Evolutionary conservation across 2,113 vertebrate species (phyloP).

Genomic region (Toxotes chatareus): DNA sequence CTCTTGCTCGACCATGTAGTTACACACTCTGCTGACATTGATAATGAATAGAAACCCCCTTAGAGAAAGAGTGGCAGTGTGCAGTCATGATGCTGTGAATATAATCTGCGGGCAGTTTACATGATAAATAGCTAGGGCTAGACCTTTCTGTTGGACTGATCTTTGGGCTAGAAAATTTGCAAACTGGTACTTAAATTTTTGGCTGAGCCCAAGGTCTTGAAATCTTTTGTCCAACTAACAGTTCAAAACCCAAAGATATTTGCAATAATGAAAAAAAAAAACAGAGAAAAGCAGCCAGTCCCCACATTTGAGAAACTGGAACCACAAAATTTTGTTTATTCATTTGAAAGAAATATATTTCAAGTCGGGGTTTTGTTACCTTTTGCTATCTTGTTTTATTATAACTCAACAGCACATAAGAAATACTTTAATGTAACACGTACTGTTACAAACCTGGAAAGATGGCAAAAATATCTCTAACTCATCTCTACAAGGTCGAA

Average conservation of each 20-base stretch:
- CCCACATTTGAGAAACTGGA: no score
- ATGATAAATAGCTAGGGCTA: not conserved
- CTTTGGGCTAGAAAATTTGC: not conserved
- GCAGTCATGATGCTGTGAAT: slow-evolving; percentile 16
- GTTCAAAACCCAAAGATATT: not conserved
- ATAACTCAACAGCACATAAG: not conserved
- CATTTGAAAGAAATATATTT: not conserved
- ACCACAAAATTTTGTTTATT: no score
- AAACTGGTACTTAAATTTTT: no score
- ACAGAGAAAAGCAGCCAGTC: not conserved
- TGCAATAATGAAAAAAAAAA: not conserved
- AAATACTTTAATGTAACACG: slow-evolving; percentile 13
- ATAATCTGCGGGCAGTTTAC: slow-evolving; percentile 6
- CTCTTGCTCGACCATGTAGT: slow-evolving; percentile 9
- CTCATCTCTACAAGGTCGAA: not conserved
- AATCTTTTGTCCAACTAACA: not conserved
- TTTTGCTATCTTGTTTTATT: not conserved
- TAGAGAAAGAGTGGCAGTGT: slow-evolving; percentile 13
- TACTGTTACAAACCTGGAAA: not conserved
- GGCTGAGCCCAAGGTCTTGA: not conserved
- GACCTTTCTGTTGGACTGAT: not conserved
- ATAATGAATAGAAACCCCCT: slow-evolving; percentile 57
- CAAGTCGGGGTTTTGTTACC: not conserved
- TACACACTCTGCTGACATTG: slow-evolving; percentile 53
- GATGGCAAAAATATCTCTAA: slow-evolving; percentile 19